A percentile compares a stretch with the other conserved stretches of the same genome.
Conservation (phyloP, 2,888 invertebrate species). For the Cryptophagus acutangulus region DNA sequence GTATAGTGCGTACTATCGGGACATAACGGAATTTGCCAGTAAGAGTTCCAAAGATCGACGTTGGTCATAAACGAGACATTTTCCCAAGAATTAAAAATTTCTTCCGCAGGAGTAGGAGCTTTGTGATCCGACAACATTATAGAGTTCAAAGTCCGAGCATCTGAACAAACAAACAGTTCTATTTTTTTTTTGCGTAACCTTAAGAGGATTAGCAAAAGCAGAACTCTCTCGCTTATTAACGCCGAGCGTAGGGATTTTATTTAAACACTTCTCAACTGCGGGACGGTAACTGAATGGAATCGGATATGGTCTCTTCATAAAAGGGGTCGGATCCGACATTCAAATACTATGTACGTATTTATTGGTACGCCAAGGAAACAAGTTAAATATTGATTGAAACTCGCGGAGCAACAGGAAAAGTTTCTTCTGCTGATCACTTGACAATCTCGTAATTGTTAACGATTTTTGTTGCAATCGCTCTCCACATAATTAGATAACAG, state of each 20-base stretch:
- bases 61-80: conserved; percentile 10
- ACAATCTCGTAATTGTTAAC: too few species aligned
- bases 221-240: conserved; percentile 34
- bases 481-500: too few species aligned
- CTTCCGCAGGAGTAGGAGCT: conserved; percentile 21
- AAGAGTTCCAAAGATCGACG: conserved; percentile 12
- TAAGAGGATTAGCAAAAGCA: conserved; percentile 36
- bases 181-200: conserved; percentile 32
- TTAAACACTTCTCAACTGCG: conserved; percentile 29
- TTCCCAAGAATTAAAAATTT: conserved; percentile 24
- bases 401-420: conserved; percentile 10
- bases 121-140: conserved; percentile 33
- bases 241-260: conserved; percentile 30
- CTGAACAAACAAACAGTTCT: conserved; percentile 34
- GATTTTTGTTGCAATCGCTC: too few species aligned
- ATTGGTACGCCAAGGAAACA: conserved; percentile 20
- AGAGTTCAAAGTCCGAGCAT: conserved; percentile 34
- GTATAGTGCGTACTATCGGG: conserved; percentile 12
- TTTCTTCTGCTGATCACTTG: conserved; percentile 9
- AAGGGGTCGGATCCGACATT: conserved; percentile 21
- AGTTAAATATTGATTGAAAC: conserved; percentile 19
- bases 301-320: conserved; percentile 31
- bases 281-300: conserved; percentile 29
- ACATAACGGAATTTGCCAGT: conserved; percentile 16
- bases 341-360: conserved; percentile 28